Evolutionary conservation across 2,888 invertebrate genomes (phyloP), one percentile per base, ranked within the genome.

Genomic region (Actias luna): DNA sequence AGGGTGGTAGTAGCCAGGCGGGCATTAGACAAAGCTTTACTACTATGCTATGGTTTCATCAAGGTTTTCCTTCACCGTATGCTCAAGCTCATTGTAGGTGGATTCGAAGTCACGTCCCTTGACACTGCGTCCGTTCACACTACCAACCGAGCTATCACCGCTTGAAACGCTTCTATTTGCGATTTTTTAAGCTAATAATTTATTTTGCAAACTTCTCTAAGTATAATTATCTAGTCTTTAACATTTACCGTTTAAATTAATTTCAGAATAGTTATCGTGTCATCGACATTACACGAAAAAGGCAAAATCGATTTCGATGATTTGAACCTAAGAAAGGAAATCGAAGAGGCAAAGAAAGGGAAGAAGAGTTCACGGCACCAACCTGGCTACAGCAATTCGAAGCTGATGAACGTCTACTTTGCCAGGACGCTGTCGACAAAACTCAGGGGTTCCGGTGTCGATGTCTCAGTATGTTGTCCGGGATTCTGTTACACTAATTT

Each of bases 401-500:
- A 97, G 86, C 83, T 97, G 60, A 96, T 96, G 77, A 96, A 96
- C 78, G 93, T 94, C 2, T 95, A 96, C 79, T 96, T 96, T 80
- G 94, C 94, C 16, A 86, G 90, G 65, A 95, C 95, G 61, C 83
- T 97, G 46, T 94, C 96, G 0, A 93, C 92, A 62, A 89, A 93
- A 68, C 79, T 93, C 7, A 84, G 89, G 70, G 91, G 93, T 18
- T 89, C 86, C 0, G 94, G 94, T 0, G 90, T 96, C 22, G 94
- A 94, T 70, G 94, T 95, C 0, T 95, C 95, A 72, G 93, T 94
- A 31, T 93, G 95, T 67, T 97, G 96, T 75, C 97, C 97, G 0
- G 97, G 97, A 8, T 96, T 96, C 89, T 95, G 96, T 58, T 95
- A 95, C 72, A 97, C 97, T 0, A 95, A 95, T 67, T 86, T 97